Evolutionary conservation across 2,797 vertebrate genomes (phyloP).

Genomic region (Enteromius unitaeniatus): DNA sequence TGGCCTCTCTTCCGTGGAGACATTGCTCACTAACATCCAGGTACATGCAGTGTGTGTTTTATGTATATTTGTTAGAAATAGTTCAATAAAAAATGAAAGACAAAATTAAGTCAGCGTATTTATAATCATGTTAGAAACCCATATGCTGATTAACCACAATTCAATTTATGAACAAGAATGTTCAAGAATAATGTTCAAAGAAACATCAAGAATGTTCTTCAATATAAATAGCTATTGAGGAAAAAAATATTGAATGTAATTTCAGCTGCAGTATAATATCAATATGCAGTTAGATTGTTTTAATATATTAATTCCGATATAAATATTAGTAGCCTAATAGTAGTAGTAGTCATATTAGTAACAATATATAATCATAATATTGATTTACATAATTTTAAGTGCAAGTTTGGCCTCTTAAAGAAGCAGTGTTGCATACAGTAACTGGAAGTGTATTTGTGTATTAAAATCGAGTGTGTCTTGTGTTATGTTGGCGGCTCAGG

Average conservation of each 20-base stretch:
- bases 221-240: background rate
- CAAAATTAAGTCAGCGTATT: background rate
- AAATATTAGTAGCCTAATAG: background rate
- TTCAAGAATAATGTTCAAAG: too few relatives aligned
- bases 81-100: background rate
- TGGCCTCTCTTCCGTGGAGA: conserved; percentile 90
- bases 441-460: conserved; percentile 23
- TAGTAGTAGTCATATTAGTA: background rate
- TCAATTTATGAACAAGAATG: background rate
- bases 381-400: background rate
- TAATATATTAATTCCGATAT: background rate
- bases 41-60: conserved; percentile 68
- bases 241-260: background rate
- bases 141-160: background rate
- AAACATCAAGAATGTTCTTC: too few relatives aligned
- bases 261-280: too few relatives aligned
- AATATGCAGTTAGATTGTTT: background rate
- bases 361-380: background rate
- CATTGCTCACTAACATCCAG: conserved; percentile 93
- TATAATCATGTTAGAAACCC: background rate
- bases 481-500: conserved; percentile 72
- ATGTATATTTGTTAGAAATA: background rate
- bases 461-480: conserved; percentile 45
- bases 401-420: background rate
- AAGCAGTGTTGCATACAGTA: background rate